phyloP scores from a whole-genome alignment of 2,888 invertebrate species.

The Sinopyrophorus schimmeli region DNA sequence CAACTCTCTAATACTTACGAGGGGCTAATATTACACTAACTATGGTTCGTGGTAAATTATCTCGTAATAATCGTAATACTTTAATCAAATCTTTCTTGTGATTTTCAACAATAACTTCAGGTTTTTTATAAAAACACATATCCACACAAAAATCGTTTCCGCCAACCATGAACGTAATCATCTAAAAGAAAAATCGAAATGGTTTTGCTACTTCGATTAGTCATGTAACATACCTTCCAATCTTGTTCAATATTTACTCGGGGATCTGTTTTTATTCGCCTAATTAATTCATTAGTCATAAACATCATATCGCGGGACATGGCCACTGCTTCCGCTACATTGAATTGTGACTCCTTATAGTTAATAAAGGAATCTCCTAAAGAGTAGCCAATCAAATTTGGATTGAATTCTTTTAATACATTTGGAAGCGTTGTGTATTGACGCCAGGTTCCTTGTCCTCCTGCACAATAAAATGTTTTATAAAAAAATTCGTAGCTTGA shows the following conservation, averaged over 20 bases:
- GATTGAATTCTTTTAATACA: constrained; percentile 67
- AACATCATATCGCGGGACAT: constrained; percentile 62
- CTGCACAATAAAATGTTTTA: constrained; percentile 37
- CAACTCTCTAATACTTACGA: constrained; percentile 45
- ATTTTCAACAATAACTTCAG: constrained; percentile 51
- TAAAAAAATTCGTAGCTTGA: neutral
- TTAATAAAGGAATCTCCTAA: constrained; percentile 56
- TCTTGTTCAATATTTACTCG: constrained; percentile 60
- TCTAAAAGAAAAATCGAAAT: constrained; percentile 47
- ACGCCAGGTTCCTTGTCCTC: constrained; percentile 61
- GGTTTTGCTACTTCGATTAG: neutral
- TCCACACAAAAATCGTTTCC: constrained; percentile 65
- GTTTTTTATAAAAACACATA: constrained; percentile 57
- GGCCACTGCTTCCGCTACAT: constrained; percentile 64
- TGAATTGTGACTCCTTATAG: constrained; percentile 57
- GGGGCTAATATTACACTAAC: constrained; percentile 61
- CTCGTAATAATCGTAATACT: constrained; percentile 58
- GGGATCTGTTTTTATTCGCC: constrained; percentile 58
- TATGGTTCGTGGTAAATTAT: constrained; percentile 64
- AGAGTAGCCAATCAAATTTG: constrained; percentile 65
- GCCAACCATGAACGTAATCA: constrained; percentile 63
- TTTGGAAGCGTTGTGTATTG: constrained; percentile 62
- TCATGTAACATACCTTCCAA: constrained; percentile 61
- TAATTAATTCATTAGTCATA: constrained; percentile 61
- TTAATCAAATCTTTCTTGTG: constrained; percentile 58